Evolutionary conservation across 1,140 invertebrate species (phyloP).

Genomic region (Bombus balteatus): DNA sequence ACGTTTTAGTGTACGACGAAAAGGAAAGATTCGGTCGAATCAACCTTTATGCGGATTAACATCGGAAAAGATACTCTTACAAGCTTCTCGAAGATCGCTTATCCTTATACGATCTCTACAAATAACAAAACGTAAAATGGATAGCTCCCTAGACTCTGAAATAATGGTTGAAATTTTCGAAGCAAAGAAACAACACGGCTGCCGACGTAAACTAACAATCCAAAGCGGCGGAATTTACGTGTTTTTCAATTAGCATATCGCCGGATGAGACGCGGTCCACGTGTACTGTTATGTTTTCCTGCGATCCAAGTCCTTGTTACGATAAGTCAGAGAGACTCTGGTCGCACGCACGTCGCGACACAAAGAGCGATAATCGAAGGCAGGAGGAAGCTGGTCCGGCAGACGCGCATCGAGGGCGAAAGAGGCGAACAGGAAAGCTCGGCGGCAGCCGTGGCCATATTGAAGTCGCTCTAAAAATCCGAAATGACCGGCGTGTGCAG

Average conservation of each 20-base stretch:
- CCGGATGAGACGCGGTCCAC: no score
- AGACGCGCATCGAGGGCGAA: not conserved
- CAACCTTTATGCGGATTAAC: not conserved
- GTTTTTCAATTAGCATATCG: not conserved
- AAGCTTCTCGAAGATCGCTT: no score
- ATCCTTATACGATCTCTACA: no score
- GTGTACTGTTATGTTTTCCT: not conserved
- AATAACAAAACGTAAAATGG: not conserved
- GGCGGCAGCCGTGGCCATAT: slow-evolving; percentile 16
- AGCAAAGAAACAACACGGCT: not conserved
- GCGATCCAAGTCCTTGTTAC: not conserved
- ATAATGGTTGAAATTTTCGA: no score
- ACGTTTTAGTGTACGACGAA: not conserved
- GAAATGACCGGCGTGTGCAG: slow-evolving; percentile 48
- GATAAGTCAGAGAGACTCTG: slow-evolving; percentile 10
- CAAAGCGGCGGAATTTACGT: not conserved
- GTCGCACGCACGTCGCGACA: not conserved
- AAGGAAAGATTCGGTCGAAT: not conserved
- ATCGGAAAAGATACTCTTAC: not conserved
- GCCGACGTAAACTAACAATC: not conserved
- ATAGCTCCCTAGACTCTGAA: not conserved
- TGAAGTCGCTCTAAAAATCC: slow-evolving; percentile 53
- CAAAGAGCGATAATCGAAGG: slow-evolving; percentile 10
- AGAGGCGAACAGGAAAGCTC: slow-evolving; percentile 22
- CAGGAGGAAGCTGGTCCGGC: not conserved